A percentile compares a stretch with the other conserved stretches of the same genome.
Conservation (phyloP, 2,888 invertebrate genomes). For the Lobophora halterata region DNA sequence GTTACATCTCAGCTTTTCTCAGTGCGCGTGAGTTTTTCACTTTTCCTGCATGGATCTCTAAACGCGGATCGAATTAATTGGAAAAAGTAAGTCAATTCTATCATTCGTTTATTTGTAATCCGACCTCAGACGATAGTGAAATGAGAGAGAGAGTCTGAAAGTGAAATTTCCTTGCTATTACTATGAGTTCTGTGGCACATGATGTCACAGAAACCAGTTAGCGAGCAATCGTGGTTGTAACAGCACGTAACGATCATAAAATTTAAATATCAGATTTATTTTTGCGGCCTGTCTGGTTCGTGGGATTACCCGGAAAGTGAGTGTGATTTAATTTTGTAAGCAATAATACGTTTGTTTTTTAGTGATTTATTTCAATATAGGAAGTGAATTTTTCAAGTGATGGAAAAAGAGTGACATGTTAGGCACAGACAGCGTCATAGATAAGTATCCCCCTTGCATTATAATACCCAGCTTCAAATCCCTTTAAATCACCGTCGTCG, state of each 20-base stretch:
- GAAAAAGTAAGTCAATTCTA: slow-evolving; percentile 3
- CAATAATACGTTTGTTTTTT: too few species aligned
- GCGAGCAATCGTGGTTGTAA: slow-evolving; percentile 22
- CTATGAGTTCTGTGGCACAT: slow-evolving; percentile 30
- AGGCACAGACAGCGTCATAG: too few species aligned
- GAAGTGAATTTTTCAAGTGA: too few species aligned
- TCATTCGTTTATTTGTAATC: slow-evolving; percentile 14
- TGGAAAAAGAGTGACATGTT: too few species aligned
- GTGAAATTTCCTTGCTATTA: slow-evolving; percentile 49
- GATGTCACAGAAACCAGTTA: slow-evolving; percentile 55
- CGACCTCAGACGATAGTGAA: slow-evolving; percentile 55
- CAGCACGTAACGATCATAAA: slow-evolving; percentile 18
- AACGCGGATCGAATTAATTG: slow-evolving; percentile 13
- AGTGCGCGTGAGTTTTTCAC: background rate
- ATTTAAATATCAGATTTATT: slow-evolving; percentile 17
- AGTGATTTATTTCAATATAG: too few species aligned
- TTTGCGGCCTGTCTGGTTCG: background rate
- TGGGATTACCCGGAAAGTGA: slow-evolving; percentile 10
- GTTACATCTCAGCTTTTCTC: background rate
- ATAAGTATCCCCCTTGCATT: too few species aligned
- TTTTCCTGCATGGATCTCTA: background rate
- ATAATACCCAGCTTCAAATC: too few species aligned
- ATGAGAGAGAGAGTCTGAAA: slow-evolving; percentile 47
- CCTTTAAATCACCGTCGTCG: too few species aligned
- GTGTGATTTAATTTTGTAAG: slow-evolving; percentile 2